These are phyloP conservation scores for Gallinago jamesoni DNA, from an alignment of 2,113 vertebrate genomes.

Conservation along the genomic window DNA sequence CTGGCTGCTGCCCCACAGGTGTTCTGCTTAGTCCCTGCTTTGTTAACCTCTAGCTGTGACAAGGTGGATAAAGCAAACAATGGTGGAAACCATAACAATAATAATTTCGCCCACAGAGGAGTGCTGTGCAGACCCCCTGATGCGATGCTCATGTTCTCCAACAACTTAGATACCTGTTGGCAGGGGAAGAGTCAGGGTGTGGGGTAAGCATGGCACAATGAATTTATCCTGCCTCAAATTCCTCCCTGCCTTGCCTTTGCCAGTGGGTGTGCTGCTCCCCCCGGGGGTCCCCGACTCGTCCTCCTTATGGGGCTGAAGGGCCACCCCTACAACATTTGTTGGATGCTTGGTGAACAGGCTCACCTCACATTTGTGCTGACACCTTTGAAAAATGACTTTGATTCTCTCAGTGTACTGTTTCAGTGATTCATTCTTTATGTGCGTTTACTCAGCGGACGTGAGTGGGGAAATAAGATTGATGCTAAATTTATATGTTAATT, in stretches of 20 bases:
- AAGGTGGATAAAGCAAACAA: not conserved
- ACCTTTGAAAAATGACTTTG: constrained; percentile 73
- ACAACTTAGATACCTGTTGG: not conserved
- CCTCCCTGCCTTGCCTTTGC: not conserved
- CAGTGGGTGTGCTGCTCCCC: not conserved
- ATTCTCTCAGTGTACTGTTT: constrained; percentile 68
- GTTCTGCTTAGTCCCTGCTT: rapidly evolving
- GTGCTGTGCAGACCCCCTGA: not conserved
- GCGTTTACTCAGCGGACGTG: constrained; percentile 67
- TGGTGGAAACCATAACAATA: not conserved
- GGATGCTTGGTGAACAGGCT: constrained; percentile 60
- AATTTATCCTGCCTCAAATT: not conserved
- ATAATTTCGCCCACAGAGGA: not conserved
- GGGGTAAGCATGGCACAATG: not conserved
- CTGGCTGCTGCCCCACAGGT: not conserved
- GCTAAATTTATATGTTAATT: constrained; percentile 85
- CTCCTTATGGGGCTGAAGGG: not conserved
- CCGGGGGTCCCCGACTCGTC: rapidly evolving
- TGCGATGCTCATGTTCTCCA: rapidly evolving
- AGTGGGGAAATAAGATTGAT: constrained; percentile 76
- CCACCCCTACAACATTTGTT: constrained; percentile 60
- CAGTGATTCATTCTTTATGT: constrained; percentile 77
- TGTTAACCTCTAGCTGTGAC: not conserved
- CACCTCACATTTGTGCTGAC: constrained; percentile 56
- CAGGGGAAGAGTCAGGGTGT: not conserved